Evolutionary conservation across 2,113 vertebrate genomes (phyloP), one percentile per base, ranked within the genome.

Genomic region (Callaeas wilsoni): DNA sequence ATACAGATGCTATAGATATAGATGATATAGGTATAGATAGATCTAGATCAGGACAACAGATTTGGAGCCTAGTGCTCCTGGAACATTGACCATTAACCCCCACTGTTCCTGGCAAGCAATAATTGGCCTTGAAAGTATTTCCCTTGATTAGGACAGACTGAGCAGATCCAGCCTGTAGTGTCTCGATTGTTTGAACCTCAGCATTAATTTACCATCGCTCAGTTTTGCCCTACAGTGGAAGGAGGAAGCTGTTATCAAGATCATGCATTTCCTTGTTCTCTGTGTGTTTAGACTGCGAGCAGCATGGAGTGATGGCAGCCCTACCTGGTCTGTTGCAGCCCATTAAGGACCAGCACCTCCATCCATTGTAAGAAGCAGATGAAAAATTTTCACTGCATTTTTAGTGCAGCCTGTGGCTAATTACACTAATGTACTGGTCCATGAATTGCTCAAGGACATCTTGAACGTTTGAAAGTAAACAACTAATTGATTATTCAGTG

Each of bases 401-500:
- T 47, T 39, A 59, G 52, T 83, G 33, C 25, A 60, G 17, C n/a
- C 56, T 53, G 17, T 60, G 12, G 42, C 47, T 87, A 84, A 92
- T 90, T 91, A 63, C 55, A 74, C 37, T 80, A 50, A 83, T 44
- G 41, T 69, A 63, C 4, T 56, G 32, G 42, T 18, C 56, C 64
- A 32, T 63, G 27, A 79, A 73, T 87, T 93, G 44, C 64, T 83
- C 75, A 80, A 91, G 84, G 81, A 87, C 17, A 3, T 75, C 60
- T 62, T 47, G 32, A 87, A 84, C 37, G 7, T 86, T 79, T 74
- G 27, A 59, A 74, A 92, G 60, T 81, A 93, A 96, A 89, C 42
- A 76, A 23, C 19, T 75, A 87, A 81, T 89, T 90, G 77, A 88
- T 77, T 77, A 90, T 81, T 86, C 5, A 13, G n/a, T 20, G 26